A percentile compares a stretch with the other conserved stretches of the same genome.
Conservation (phyloP, 2,888 invertebrate species). For the Apantesis nais region DNA sequence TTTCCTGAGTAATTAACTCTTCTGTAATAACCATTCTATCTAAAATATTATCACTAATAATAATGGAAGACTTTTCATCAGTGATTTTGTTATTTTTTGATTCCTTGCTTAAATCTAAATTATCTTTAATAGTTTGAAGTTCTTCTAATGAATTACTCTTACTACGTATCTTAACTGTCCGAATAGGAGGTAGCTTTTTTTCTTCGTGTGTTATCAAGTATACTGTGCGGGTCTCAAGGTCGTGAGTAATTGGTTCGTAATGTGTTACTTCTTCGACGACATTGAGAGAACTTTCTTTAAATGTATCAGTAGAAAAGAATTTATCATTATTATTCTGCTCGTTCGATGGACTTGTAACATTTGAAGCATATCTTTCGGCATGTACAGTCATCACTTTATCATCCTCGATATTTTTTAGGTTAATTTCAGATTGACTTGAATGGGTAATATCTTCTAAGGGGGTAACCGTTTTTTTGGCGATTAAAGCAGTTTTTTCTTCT, state of each 20-base stretch:
- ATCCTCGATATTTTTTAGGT: conserved; percentile 7
- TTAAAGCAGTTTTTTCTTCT: conserved; percentile 32
- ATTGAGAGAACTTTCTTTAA: conserved; percentile 62
- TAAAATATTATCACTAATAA: conserved; percentile 41
- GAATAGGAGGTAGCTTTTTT: conserved; percentile 88
- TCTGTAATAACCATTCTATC: conserved; percentile 30
- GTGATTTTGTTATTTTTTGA: conserved; percentile 58
- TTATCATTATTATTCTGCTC: conserved; percentile 80
- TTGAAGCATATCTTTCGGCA: conserved; percentile 31
- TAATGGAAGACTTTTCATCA: conserved; percentile 60
- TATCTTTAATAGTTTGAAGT: conserved; percentile 46
- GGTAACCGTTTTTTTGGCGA: conserved; percentile 30
- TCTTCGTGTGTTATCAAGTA: conserved; percentile 91
- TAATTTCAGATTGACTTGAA: conserved; percentile 11
- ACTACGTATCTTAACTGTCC: conserved; percentile 83
- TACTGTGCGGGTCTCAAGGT: conserved; percentile 80
- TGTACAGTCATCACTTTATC: conserved; percentile 13
- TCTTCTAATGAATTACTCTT: conserved; percentile 85
- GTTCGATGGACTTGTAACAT: conserved; percentile 48
- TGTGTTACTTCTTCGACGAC: conserved; percentile 68
- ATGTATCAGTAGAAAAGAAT: conserved; percentile 59
- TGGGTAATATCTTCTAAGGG: conserved; percentile 19
- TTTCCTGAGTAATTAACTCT: conserved; percentile 20
- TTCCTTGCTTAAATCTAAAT: conserved; percentile 37
- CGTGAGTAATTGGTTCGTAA: conserved; percentile 62